These are phyloP conservation scores for Drosophila carrolli DNA, from an alignment of 1,140 invertebrate genomes.

Conservation along the genomic window DNA sequence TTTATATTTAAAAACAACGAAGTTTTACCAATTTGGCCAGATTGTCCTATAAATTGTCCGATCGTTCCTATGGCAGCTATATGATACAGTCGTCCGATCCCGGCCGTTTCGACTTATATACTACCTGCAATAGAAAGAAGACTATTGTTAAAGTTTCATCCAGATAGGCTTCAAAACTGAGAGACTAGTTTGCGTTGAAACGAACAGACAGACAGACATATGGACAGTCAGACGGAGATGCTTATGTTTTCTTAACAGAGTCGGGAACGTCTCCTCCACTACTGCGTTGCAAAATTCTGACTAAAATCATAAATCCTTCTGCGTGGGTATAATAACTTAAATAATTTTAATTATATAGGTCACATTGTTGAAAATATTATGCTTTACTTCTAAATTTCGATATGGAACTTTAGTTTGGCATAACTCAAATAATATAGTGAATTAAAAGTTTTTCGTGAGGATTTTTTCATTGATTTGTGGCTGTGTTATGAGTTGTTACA, in stretches of 20 bases:
- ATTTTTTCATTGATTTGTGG: too few species aligned
- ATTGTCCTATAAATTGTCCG: conserved; percentile 8
- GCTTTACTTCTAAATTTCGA: too few species aligned
- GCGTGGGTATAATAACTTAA: not conserved
- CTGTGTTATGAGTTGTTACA: not conserved
- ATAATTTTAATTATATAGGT: too few species aligned
- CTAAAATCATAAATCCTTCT: not conserved
- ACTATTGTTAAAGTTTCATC: conserved; percentile 10
- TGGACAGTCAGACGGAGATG: not conserved
- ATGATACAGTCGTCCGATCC: conserved; percentile 6
- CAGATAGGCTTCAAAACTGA: conserved; percentile 1
- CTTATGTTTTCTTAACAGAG: not conserved
- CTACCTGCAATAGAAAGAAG: conserved; percentile 16
- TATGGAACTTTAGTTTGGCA: too few species aligned
- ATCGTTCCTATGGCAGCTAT: conserved; percentile 6
- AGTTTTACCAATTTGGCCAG: conserved; percentile 9
- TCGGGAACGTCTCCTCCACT: not conserved
- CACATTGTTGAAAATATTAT: too few species aligned
- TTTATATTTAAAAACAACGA: conserved; percentile 1
- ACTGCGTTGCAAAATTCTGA: not conserved
- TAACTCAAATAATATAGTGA: too few species aligned
- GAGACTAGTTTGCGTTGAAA: conserved; percentile 1
- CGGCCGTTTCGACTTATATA: conserved; percentile 1
- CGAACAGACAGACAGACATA: conserved; percentile 9
- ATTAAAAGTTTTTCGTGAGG: too few species aligned